phyloP scores from a whole-genome alignment of 1,140 invertebrate genomes.

The Drosophila sturtevanti region DNA sequence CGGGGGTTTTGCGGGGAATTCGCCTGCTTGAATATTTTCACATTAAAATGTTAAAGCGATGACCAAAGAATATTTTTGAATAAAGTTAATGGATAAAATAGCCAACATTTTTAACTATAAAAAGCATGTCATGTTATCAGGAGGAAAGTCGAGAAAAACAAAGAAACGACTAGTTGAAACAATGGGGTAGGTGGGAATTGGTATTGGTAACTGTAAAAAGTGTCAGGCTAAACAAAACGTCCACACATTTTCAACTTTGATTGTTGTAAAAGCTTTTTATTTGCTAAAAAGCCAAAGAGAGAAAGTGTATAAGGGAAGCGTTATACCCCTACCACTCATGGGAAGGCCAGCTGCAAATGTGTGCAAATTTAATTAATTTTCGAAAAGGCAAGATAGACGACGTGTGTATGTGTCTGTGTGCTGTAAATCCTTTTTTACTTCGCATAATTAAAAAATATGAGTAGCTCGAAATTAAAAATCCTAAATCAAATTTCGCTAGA shows the following conservation, averaged over 20 bases:
- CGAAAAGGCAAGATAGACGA: constrained; percentile 59
- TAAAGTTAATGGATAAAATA: no score
- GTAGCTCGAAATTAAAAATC: constrained; percentile 82
- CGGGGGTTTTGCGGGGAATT: no score
- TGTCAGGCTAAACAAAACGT: constrained; percentile 47
- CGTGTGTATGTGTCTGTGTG: constrained; percentile 36
- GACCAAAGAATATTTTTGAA: background rate
- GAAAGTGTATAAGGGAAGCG: background rate
- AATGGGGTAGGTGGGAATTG: background rate
- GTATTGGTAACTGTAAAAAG: constrained; percentile 15
- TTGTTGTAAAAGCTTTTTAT: constrained; percentile 79
- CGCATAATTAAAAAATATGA: constrained; percentile 82
- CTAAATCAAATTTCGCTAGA: constrained; percentile 78
- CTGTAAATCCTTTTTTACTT: constrained; percentile 79
- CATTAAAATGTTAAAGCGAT: background rate
- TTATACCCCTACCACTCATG: background rate
- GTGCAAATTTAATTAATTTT: constrained; percentile 81
- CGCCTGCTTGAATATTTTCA: constrained; percentile 44
- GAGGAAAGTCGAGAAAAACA: constrained; percentile 3
- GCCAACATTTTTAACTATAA: constrained; percentile 64
- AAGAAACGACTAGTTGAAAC: background rate
- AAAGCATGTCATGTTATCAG: constrained; percentile 33
- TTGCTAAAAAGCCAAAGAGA: constrained; percentile 35
- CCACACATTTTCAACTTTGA: constrained; percentile 70
- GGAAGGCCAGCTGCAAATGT: constrained; percentile 64